These are phyloP conservation scores for Oreonectes daqikongensis DNA, from an alignment of 2,797 vertebrate species.

Conservation along the genomic window DNA sequence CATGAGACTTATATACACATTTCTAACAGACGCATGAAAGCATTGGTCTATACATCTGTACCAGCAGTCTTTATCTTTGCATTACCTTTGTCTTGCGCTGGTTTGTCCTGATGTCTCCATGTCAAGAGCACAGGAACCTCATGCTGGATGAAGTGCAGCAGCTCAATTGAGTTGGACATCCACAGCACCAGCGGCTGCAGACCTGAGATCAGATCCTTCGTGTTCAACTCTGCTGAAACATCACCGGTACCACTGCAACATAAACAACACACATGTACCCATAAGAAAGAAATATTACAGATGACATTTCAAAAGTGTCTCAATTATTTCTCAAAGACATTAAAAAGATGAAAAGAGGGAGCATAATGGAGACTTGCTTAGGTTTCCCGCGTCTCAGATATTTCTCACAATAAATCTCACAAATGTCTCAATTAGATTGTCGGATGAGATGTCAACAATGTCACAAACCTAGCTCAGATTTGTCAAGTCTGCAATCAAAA, in stretches of 20 bases:
- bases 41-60: not conserved
- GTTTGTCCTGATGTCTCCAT: constrained; percentile 63
- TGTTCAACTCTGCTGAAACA: constrained; percentile 52
- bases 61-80: not conserved
- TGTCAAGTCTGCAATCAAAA: too few species aligned
- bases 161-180: constrained; percentile 83
- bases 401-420: too few species aligned
- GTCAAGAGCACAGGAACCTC: constrained; percentile 78
- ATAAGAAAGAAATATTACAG: too few species aligned
- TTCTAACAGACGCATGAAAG: not conserved
- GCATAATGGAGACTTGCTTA: too few species aligned
- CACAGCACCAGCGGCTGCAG: constrained; percentile 77
- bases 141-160: constrained; percentile 81
- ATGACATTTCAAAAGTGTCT: too few species aligned
- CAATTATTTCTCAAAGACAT: too few species aligned
- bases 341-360: too few species aligned
- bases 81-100: constrained; percentile 63
- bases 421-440: too few species aligned
- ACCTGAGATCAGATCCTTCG: constrained; percentile 71
- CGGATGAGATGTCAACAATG: too few species aligned
- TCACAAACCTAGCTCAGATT: too few species aligned
- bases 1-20: too few species aligned
- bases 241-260: constrained; percentile 58
- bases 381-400: too few species aligned
- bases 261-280: not conserved